These are phyloP conservation scores for Orbicella faveolata DNA, from an alignment of 64 coral and sea anemone species.

Conservation along the genomic window DNA sequence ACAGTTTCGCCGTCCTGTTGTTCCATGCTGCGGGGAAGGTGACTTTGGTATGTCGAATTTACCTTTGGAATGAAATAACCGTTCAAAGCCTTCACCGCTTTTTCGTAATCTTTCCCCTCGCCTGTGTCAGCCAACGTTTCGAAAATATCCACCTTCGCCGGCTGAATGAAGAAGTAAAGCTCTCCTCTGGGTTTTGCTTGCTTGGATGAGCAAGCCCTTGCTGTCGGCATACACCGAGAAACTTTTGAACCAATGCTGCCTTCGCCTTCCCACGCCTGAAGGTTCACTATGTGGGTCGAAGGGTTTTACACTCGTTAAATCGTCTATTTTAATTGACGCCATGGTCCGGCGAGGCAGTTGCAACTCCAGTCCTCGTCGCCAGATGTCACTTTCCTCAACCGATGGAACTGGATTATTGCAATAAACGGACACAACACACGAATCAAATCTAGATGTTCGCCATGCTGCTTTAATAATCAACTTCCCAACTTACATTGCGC, in stretches of 20 bases:
- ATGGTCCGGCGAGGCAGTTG: not conserved
- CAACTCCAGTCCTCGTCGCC: not conserved
- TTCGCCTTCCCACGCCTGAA: not conserved
- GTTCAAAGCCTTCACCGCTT: no score
- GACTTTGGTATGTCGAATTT: slow-evolving; percentile 5
- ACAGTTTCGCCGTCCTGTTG: not conserved
- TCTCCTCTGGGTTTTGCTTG: not conserved
- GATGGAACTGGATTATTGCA: not conserved
- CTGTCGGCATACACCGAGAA: no score
- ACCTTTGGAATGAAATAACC: not conserved
- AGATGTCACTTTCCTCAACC: not conserved
- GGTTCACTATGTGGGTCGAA: no score
- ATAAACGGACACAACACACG: no score
- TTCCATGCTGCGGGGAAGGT: not conserved
- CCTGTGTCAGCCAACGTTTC: not conserved
- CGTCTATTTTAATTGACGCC: no score
- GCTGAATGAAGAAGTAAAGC: not conserved
- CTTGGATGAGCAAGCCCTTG: not conserved
- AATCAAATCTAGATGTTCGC: not conserved
- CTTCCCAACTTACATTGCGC: no score
- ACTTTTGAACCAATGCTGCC: not conserved
- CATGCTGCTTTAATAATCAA: no score
- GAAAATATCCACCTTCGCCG: not conserved
- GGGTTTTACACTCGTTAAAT: no score
- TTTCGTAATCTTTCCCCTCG: no score